These are phyloP conservation scores for Herminia tarsipennalis DNA, from an alignment of 2,888 invertebrate genomes.

Conservation along the genomic window DNA sequence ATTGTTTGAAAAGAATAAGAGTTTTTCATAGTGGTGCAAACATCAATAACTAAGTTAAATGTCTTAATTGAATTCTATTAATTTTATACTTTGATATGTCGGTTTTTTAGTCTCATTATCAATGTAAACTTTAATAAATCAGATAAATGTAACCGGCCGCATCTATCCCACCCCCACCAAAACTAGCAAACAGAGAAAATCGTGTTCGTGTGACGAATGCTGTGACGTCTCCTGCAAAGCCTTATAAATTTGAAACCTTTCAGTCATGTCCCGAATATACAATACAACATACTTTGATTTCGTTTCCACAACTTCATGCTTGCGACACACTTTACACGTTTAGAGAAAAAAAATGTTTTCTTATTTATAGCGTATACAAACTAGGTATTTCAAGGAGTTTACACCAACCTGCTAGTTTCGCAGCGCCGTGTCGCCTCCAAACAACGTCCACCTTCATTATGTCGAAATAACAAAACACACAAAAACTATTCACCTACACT, in stretches of 20 bases:
- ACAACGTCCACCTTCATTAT: conserved; percentile 76
- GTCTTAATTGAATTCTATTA: too few species aligned
- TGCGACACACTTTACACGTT: neutral
- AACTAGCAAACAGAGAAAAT: conserved; percentile 1
- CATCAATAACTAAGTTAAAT: too few species aligned
- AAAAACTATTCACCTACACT: conserved; percentile 47
- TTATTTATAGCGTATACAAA: neutral
- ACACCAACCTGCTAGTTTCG: conserved; percentile 74
- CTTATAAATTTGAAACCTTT: conserved; percentile 9
- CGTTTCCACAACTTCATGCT: too few species aligned
- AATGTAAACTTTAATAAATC: too few species aligned
- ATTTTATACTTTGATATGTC: too few species aligned
- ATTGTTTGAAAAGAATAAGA: too few species aligned
- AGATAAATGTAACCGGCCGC: too few species aligned
- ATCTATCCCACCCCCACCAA: conserved; percentile 2
- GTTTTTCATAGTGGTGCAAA: too few species aligned
- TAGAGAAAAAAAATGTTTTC: too few species aligned
- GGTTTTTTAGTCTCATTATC: too few species aligned
- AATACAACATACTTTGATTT: too few species aligned
- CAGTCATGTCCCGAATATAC: too few species aligned
- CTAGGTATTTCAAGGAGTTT: conserved; percentile 24
- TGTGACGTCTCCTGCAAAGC: conserved; percentile 14
- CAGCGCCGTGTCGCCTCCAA: conserved; percentile 73
- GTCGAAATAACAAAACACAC: conserved; percentile 71
- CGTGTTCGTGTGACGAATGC: conserved; percentile 6